These are phyloP conservation scores for Enteromius anoplus DNA, from an alignment of 2,797 vertebrate species.

Conservation along the genomic window DNA sequence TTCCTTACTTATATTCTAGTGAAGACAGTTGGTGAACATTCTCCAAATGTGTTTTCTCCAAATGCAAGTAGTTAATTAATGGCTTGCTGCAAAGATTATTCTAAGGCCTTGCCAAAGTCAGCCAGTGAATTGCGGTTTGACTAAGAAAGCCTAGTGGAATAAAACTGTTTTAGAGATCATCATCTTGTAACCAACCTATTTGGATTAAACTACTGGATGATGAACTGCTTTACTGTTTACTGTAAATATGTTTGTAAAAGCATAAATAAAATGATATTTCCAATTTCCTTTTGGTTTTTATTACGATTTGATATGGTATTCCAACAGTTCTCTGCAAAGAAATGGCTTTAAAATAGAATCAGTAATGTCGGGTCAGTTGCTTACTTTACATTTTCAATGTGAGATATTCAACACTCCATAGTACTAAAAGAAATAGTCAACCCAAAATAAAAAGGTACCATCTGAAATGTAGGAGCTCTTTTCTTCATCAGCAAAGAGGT, in stretches of 20 bases:
- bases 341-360: neutral
- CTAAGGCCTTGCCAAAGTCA: neutral
- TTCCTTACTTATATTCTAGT: neutral
- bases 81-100: conserved; percentile 7
- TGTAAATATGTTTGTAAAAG: conserved; percentile 61
- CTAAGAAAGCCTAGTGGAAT: conserved; percentile 1
- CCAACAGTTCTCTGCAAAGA: neutral
- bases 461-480: neutral
- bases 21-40: neutral
- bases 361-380: neutral
- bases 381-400: neutral
- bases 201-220: conserved; percentile 32
- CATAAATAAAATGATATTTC: conserved; percentile 53
- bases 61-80: conserved; percentile 12
- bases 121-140: conserved; percentile 10
- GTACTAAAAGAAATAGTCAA: neutral
- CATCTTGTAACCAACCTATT: neutral
- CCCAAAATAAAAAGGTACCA: neutral
- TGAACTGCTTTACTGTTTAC: conserved; percentile 35
- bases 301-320: neutral
- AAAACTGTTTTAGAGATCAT: neutral
- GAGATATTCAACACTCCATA: neutral
- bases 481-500: neutral
- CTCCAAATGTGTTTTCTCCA: neutral
- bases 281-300: neutral